Percentiles rank a stretch among this genome's conserved stretches.
These are phyloP conservation scores for Tauraco hartlaubi DNA, from an alignment of 2,797 vertebrate genomes.

Conservation along the genomic window DNA sequence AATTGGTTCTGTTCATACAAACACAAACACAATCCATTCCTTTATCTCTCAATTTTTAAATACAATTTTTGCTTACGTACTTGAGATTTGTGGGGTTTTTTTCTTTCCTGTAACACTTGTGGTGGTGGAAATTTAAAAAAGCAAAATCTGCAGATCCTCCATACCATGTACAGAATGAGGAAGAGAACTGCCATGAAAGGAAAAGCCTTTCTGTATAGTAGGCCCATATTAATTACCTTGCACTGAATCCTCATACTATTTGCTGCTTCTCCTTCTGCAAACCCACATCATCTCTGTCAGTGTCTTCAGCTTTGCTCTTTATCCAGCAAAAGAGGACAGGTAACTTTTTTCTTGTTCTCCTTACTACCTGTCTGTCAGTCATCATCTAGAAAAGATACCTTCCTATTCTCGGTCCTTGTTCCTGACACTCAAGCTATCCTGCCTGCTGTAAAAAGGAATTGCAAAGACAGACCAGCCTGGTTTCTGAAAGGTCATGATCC, in stretches of 20 bases:
- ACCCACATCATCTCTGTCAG: neutral
- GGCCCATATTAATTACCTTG: neutral
- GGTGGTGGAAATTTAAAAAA: neutral
- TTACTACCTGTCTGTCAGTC: neutral
- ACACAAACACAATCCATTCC: neutral
- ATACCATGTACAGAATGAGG: neutral
- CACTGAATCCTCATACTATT: neutral
- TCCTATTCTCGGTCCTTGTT: neutral
- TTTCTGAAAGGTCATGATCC: neutral
- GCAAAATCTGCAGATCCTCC: neutral
- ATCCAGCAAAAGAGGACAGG: neutral
- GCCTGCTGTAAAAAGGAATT: neutral
- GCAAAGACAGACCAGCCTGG: neutral
- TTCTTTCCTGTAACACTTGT: neutral
- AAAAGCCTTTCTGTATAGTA: neutral
- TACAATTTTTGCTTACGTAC: neutral
- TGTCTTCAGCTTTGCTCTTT: neutral
- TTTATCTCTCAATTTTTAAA: neutral
- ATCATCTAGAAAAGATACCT: neutral
- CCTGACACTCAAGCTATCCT: neutral
- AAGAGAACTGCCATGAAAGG: neutral
- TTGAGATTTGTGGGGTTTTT: neutral
- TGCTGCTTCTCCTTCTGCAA: neutral
- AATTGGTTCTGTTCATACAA: neutral
- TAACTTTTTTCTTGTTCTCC: neutral